Conservation (phyloP, 1,140 invertebrate genomes). For the Hyles euphorbiae region DNA sequence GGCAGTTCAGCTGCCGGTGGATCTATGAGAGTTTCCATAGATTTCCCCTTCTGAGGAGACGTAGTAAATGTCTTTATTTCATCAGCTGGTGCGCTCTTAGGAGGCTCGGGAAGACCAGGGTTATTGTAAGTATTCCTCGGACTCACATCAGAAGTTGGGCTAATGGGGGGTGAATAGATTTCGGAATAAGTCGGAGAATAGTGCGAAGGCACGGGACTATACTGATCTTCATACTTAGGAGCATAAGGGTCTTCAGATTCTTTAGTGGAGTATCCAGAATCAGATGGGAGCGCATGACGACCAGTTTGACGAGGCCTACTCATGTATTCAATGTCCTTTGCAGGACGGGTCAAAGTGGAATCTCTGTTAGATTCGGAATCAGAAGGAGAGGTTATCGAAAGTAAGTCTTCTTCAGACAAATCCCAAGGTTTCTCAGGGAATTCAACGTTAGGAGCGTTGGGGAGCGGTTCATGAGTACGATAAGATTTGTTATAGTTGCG, state of each 20-base stretch:
- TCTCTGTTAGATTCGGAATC: slow-evolving; percentile 76
- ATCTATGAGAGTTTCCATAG: slow-evolving; percentile 64
- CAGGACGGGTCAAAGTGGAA: slow-evolving; percentile 71
- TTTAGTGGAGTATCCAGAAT: slow-evolving; percentile 70
- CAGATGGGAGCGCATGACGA: slow-evolving; percentile 67
- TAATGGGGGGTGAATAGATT: slow-evolving; percentile 67
- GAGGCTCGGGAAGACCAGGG: slow-evolving; percentile 66
- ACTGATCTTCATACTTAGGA: slow-evolving; percentile 58
- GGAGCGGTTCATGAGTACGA: slow-evolving; percentile 87
- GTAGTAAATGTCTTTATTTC: slow-evolving; percentile 67
- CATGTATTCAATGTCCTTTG: slow-evolving; percentile 77
- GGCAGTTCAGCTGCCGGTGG: slow-evolving; percentile 53
- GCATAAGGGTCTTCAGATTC: slow-evolving; percentile 61
- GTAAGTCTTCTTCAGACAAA: slow-evolving; percentile 79
- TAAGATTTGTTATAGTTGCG: slow-evolving; percentile 87
- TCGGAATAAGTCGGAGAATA: slow-evolving; percentile 71
- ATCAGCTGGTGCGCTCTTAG: slow-evolving; percentile 58
- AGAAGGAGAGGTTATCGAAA: slow-evolving; percentile 75
- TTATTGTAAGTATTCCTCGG: slow-evolving; percentile 57
- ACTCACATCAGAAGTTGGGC: slow-evolving; percentile 59
- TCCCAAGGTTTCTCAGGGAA: slow-evolving; percentile 89
- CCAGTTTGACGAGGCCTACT: slow-evolving; percentile 70
- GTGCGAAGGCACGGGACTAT: slow-evolving; percentile 62
- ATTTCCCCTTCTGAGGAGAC: slow-evolving; percentile 60
- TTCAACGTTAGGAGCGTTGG: slow-evolving; percentile 83